A percentile compares a stretch with the other conserved stretches of the same genome.
These are phyloP conservation scores for Brachyistius frenatus DNA, from an alignment of 2,113 vertebrate species.

Conservation along the genomic window DNA sequence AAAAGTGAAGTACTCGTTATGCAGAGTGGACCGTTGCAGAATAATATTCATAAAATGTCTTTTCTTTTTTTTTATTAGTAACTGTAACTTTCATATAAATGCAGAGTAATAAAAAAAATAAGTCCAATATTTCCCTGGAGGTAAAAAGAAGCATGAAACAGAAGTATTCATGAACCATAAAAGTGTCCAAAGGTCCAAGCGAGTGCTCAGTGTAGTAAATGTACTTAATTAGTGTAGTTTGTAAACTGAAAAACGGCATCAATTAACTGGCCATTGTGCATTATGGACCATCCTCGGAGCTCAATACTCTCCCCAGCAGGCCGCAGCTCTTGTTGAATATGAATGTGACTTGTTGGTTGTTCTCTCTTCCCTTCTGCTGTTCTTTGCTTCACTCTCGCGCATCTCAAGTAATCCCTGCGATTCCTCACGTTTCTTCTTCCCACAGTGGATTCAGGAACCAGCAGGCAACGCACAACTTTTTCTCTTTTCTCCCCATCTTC, in stretches of 20 bases:
- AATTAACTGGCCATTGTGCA: not conserved
- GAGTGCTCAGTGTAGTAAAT: not conserved
- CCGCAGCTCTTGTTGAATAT: not conserved
- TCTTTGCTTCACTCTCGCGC: conserved; percentile 9
- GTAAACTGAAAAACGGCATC: not conserved
- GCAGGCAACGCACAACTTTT: conserved; percentile 14
- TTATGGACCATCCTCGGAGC: not conserved
- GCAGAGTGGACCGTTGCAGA: no score
- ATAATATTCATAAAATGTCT: no score
- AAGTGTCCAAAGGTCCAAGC: no score
- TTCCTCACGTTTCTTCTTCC: conserved; percentile 29
- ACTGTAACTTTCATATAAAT: no score
- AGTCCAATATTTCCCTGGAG: no score
- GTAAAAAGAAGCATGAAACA: no score
- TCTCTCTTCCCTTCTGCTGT: not conserved
- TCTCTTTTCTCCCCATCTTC: conserved; percentile 13
- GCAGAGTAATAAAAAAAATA: no score
- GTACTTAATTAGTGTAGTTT: not conserved
- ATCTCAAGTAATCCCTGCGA: conserved; percentile 40
- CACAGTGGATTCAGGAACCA: conserved; percentile 31
- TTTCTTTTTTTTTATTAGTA: no score
- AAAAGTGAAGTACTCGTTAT: no score
- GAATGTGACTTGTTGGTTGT: not conserved
- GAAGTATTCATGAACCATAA: no score
- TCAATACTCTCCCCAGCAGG: not conserved